These are phyloP conservation scores for Sipha maydis DNA, from an alignment of 2,888 invertebrate genomes.

Conservation along the genomic window DNA sequence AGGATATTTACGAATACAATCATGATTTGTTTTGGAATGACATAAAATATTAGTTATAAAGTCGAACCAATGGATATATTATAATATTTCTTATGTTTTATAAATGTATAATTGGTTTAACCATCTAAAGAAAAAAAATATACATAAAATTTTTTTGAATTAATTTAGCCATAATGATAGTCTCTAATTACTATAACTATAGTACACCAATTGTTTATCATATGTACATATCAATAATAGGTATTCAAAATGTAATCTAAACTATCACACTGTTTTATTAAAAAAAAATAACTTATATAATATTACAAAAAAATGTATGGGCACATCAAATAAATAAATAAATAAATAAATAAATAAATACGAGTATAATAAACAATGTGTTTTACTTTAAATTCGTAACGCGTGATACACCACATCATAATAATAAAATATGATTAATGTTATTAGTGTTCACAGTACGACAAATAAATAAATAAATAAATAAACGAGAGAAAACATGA, in stretches of 20 bases:
- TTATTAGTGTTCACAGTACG: not conserved
- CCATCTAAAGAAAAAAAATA: not conserved
- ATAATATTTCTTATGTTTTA: not conserved
- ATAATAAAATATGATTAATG: not conserved
- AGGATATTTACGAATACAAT: no score
- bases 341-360: not conserved
- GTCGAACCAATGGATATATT: not conserved
- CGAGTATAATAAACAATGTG: not conserved
- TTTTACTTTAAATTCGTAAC: not conserved
- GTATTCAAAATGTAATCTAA: not conserved
- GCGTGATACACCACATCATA: not conserved
- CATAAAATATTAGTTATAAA: not conserved
- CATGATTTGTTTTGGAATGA: no score
- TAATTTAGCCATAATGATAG: not conserved
- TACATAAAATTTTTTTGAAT: not conserved
- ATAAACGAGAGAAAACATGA: not conserved
- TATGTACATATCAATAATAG: constrained; percentile 4
- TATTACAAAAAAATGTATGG: constrained; percentile 1
- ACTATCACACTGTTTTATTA: not conserved
- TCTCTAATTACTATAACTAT: not conserved
- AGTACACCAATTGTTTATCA: not conserved
- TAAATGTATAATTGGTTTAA: not conserved
- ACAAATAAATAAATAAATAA: not conserved
- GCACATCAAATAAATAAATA: constrained; percentile 19
- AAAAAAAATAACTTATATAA: not conserved